Evolutionary conservation across 2,797 vertebrate genomes (phyloP), one percentile per base, ranked within the genome.

Genomic region (Macroramphosus scolopax): DNA sequence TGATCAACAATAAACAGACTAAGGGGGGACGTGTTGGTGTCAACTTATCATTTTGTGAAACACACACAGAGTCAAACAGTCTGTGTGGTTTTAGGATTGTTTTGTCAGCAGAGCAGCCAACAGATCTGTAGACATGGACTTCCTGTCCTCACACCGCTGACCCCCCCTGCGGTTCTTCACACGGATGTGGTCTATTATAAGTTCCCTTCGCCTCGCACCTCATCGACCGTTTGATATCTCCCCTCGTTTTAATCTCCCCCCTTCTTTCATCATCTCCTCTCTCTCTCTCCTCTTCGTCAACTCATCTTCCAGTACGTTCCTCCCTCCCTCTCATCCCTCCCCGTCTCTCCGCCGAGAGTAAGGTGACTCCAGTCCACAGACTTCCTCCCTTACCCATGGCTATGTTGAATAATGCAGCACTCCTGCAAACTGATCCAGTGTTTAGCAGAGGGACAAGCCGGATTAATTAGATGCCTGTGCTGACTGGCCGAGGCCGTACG

Each of bases 381-480:
- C 82, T 80, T 86, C 81, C 80, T 87, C 75, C 51, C 56, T 73
- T 72, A 66, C 61, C 76, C 40, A 42, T 40, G 32, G 66, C 77
- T 55, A 33, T 64, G 58, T 26, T 90, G 81, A 90, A 90, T 90
- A 87, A 90, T 91, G 87, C 78, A 88, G 64, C 43, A 81, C 66
- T 35, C 38, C 72, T 77, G 84, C 78, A 83, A 88, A 80, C 51
- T 63, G 84, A 89, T 86, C 83, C 77, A 76, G 73, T 87, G 75
- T 81, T 87, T 78, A 80, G 75, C 63, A 57, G 70, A 68, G 72
- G 78, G 81, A 88, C 85, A 80, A 78, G 83, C 54, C 62, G 36
- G 72, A 85, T 86, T 89, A 86, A 91, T 90, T 86, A 88, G 68
- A 84, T 78, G 82, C 84, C 78, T 76, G 79, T 71, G 44, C 57